These are phyloP conservation scores for Sceliomorpha sp. DNA, from an alignment of 2,888 invertebrate species.

Conservation along the genomic window DNA sequence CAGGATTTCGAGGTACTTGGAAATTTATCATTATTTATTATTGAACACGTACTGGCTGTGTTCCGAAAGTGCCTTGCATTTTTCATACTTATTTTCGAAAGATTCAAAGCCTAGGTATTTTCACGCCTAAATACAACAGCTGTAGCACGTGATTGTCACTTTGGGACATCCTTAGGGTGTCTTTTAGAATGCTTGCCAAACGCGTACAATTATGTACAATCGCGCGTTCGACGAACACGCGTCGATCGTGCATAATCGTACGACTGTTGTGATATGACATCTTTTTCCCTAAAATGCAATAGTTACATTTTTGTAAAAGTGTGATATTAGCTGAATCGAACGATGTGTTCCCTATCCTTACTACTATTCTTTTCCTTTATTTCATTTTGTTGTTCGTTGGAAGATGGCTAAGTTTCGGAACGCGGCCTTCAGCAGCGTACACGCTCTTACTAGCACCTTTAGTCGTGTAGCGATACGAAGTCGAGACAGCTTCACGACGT, in stretches of 20 bases:
- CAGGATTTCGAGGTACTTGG: constrained; percentile 92
- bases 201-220: no score
- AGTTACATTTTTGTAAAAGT: no score
- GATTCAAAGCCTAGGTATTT: constrained; percentile 9
- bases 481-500: constrained; percentile 53
- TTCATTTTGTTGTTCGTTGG: constrained; percentile 2
- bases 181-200: constrained; percentile 15
- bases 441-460: constrained; percentile 57
- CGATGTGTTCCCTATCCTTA: no score
- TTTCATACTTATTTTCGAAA: constrained; percentile 44
- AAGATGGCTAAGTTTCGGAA: constrained; percentile 56
- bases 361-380: no score
- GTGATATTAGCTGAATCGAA: no score
- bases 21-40: constrained; percentile 77
- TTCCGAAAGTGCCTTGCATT: constrained; percentile 75
- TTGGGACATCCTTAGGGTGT: constrained; percentile 32
- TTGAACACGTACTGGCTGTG: constrained; percentile 71
- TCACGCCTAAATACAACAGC: constrained; percentile 22
- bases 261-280: no score
- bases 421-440: constrained; percentile 61
- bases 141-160: constrained; percentile 23
- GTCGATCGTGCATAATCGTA: no score
- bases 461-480: constrained; percentile 61
- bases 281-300: no score
- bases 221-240: no score